Evolutionary conservation across 2,888 invertebrate species (phyloP).

Genomic region (Drosophila ezoana): DNA sequence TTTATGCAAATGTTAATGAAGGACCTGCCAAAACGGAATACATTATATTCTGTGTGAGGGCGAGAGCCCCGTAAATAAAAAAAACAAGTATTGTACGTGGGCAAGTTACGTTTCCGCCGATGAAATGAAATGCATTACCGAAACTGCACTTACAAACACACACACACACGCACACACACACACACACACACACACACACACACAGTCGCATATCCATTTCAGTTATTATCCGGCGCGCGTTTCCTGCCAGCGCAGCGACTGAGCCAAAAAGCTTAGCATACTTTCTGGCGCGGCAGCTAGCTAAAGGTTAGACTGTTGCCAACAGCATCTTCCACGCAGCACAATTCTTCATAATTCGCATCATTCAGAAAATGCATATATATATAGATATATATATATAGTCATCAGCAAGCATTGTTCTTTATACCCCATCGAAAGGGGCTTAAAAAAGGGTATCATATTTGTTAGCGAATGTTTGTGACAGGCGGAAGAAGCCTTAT

Average conservation of each 20-base stretch:
- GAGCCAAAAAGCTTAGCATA: conserved; percentile 39
- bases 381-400: not conserved
- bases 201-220: conserved; percentile 68
- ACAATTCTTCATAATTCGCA: conserved; percentile 61
- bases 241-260: conserved; percentile 51
- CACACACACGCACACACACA: not conserved
- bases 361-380: conserved; percentile 27
- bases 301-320: conserved; percentile 46
- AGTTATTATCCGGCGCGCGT: conserved; percentile 73
- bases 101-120: conserved; percentile 75
- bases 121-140: conserved; percentile 76
- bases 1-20: conserved; percentile 76
- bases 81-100: conserved; percentile 39
- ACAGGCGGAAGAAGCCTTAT: too few relatives aligned
- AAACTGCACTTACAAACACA: conserved; percentile 54
- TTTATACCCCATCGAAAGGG: too few relatives aligned
- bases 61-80: conserved; percentile 6
- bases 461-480: too few relatives aligned
- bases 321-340: conserved; percentile 19
- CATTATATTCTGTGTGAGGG: conserved; percentile 37
- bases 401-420: conserved; percentile 9
- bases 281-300: conserved; percentile 32
- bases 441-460: too few relatives aligned
- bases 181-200: conserved; percentile 37
- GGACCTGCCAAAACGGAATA: conserved; percentile 68